A percentile compares a stretch with the other conserved stretches of the same genome.
Conservation (phyloP, 2,888 invertebrate species). For the Melanostoma scalare region DNA sequence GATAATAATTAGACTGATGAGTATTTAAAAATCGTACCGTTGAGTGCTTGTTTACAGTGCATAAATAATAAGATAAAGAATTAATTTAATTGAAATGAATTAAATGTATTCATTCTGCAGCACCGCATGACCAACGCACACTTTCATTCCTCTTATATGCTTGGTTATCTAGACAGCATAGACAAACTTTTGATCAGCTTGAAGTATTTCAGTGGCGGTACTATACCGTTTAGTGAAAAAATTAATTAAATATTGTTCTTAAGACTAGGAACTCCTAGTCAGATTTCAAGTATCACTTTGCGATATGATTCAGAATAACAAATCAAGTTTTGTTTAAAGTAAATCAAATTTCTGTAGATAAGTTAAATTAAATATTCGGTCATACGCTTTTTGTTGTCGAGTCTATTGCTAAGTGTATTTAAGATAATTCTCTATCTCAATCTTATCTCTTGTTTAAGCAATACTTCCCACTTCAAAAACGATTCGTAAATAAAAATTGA, state of each 20-base stretch:
- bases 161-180: neutral
- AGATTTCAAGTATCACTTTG: too few relatives aligned
- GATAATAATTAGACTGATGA: too few relatives aligned
- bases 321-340: too few relatives aligned
- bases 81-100: constrained; percentile 43
- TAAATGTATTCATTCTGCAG: constrained; percentile 10
- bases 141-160: neutral
- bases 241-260: too few relatives aligned
- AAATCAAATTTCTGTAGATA: too few relatives aligned
- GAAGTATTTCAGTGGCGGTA: too few relatives aligned
- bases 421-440: constrained; percentile 41
- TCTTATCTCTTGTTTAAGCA: constrained; percentile 34
- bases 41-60: neutral
- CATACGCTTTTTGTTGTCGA: constrained; percentile 26
- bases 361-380: neutral
- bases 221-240: neutral
- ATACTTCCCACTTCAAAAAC: constrained; percentile 44
- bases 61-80: constrained; percentile 11
- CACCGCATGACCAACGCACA: neutral
- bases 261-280: too few relatives aligned
- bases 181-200: neutral
- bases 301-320: too few relatives aligned
- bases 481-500: constrained; percentile 33
- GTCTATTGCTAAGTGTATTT: constrained; percentile 39
- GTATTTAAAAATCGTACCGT: too few relatives aligned